Evolutionary conservation across 2,113 vertebrate genomes (phyloP), one percentile per base, ranked within the genome.

Genomic region (Cairina moschata): DNA sequence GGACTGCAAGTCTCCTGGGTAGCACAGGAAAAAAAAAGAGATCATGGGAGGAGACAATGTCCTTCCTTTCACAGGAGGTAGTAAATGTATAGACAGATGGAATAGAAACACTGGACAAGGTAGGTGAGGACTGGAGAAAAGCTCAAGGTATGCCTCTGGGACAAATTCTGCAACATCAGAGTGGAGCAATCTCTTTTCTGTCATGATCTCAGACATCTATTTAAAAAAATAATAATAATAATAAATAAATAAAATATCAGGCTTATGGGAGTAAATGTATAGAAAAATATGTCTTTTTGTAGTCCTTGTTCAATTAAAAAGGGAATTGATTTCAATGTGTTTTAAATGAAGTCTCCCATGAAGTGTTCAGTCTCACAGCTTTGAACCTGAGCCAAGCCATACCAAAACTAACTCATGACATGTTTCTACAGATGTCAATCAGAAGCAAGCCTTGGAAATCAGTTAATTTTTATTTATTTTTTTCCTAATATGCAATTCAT

Each of bases 61-160:
- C 25, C 55, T 78, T 83, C 38, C 14, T 50, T 1, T 55, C 8
- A 36, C 12, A 78, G 38, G 5, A 32, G 3, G 8, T 18, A 5
- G 83, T 31, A 25, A 38, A 46, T 46, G 20, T 38, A 54, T 8
- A 13, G 55, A 55, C 15, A 17, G 36, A 16, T 44, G 36, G 7
- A 71, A 55, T 3, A 65, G 9, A 83, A 63, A 8, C 42, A 55
- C 6, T 77, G 31, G 28, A 58, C 5, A 73, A 7, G 68, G 25
- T 52, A 52, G 50, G 8, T 11, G 78, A 3, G 28, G 17, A 17
- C 3, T 28, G 25, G 18, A 75, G 21, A 82, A 54, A 9, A 69
- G 14, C 3, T 67, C 32, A 1, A 1, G 8, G 44, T n/a, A 34
- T 25, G 11, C 2, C 8, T 36, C n/a, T 73, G 8, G 36, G 48